These are phyloP conservation scores for Zele albiditarsus DNA, from an alignment of 2,888 invertebrate genomes.

Conservation along the genomic window DNA sequence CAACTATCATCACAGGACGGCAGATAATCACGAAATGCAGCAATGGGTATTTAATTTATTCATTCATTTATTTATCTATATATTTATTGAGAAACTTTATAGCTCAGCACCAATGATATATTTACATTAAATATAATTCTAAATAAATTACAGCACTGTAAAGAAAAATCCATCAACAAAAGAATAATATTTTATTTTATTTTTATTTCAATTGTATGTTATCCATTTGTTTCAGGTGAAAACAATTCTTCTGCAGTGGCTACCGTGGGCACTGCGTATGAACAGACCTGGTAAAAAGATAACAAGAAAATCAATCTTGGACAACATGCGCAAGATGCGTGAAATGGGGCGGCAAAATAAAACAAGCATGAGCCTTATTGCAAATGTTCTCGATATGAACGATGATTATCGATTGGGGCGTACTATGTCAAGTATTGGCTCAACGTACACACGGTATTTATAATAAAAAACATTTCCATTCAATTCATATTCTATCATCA, in stretches of 20 bases:
- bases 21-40: conserved; percentile 97
- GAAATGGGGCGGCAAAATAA: conserved; percentile 95
- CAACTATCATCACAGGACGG: conserved; percentile 97
- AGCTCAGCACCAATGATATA: too few relatives aligned
- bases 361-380: conserved; percentile 93
- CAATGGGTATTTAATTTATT: conserved; percentile 85
- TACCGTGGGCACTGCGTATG: conserved; percentile 97
- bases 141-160: too few relatives aligned
- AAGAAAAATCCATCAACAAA: too few relatives aligned
- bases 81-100: conserved; percentile 10
- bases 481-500: background rate
- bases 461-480: background rate
- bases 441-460: conserved; percentile 63
- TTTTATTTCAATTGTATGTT: background rate
- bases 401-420: conserved; percentile 84
- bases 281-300: conserved; percentile 96
- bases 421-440: conserved; percentile 75
- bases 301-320: conserved; percentile 90
- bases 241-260: conserved; percentile 96
- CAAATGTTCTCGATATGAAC: conserved; percentile 96
- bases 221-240: conserved; percentile 81
- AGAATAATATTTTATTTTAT: conserved; percentile 1
- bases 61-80: conserved; percentile 17
- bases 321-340: conserved; percentile 93
- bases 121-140: too few relatives aligned